Conservation (phyloP, 2,113 vertebrate species). For the Vimba vimba region DNA sequence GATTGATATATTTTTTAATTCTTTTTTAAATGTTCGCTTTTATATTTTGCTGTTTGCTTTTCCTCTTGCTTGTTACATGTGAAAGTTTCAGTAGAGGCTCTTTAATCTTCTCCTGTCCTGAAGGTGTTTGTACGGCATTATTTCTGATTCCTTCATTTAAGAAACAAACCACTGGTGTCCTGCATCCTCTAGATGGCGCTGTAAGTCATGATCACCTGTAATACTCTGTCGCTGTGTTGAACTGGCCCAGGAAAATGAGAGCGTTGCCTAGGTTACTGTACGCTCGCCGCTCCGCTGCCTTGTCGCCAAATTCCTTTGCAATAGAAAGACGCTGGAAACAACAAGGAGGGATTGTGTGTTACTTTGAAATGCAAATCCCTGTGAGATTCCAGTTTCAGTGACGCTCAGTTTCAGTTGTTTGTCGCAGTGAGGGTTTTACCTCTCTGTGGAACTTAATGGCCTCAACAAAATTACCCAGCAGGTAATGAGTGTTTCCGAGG, state of each 20-base stretch:
- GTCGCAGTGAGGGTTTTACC: slow-evolving; percentile 72
- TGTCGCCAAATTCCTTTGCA: slow-evolving; percentile 98
- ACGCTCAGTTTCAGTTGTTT: background rate
- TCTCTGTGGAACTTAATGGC: slow-evolving; percentile 94
- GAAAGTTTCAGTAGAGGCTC: background rate
- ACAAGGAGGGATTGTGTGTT: background rate
- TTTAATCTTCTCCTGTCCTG: background rate
- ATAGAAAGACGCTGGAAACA: slow-evolving; percentile 89
- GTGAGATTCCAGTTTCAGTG: background rate
- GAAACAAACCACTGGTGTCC: too few species aligned
- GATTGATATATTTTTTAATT: background rate
- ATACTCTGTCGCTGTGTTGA: slow-evolving; percentile 89
- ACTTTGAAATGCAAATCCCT: background rate
- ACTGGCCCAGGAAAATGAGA: slow-evolving; percentile 92
- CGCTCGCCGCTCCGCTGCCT: slow-evolving; percentile 89
- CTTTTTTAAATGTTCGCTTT: too few species aligned
- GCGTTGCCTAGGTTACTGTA: slow-evolving; percentile 98
- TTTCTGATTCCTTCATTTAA: background rate
- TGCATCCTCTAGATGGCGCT: slow-evolving; percentile 67
- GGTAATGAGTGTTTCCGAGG: slow-evolving; percentile 95
- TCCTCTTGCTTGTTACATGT: background rate
- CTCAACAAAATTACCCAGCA: slow-evolving; percentile 91
- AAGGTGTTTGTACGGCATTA: background rate
- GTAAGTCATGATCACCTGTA: slow-evolving; percentile 82
- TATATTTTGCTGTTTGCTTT: background rate